These are phyloP conservation scores for Petrophora chlorosata DNA, from an alignment of 2,888 invertebrate species.

Conservation along the genomic window DNA sequence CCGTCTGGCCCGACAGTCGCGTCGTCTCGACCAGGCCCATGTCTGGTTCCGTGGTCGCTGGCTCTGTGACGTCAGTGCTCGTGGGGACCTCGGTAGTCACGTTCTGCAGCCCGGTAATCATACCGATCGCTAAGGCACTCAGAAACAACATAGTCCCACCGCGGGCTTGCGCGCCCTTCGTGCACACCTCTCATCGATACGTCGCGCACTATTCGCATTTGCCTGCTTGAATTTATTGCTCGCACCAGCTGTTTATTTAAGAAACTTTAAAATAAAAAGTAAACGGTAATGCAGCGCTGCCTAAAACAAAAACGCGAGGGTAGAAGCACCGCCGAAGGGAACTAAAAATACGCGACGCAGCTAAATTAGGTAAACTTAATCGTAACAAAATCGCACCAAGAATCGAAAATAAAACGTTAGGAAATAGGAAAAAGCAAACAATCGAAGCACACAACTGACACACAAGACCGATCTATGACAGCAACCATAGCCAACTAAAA, in stretches of 20 bases:
- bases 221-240: slow-evolving; percentile 52
- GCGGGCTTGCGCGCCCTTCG: slow-evolving; percentile 50
- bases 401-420: slow-evolving; percentile 65
- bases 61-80: slow-evolving; percentile 66
- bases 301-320: slow-evolving; percentile 39
- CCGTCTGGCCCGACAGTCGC: slow-evolving; percentile 53
- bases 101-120: slow-evolving; percentile 76
- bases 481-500: slow-evolving; percentile 44
- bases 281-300: slow-evolving; percentile 39
- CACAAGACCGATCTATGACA: slow-evolving; percentile 49
- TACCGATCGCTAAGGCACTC: slow-evolving; percentile 79
- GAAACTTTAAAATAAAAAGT: slow-evolving; percentile 26
- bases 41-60: slow-evolving; percentile 57
- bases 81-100: slow-evolving; percentile 68
- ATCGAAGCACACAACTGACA: slow-evolving; percentile 72
- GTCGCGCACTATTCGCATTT: slow-evolving; percentile 67
- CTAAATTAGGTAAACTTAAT: slow-evolving; percentile 45
- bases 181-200: slow-evolving; percentile 63
- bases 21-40: slow-evolving; percentile 75
- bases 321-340: slow-evolving; percentile 38
- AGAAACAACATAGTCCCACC: slow-evolving; percentile 81
- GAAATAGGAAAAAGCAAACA: slow-evolving; percentile 71
- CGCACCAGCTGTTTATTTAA: slow-evolving; percentile 37
- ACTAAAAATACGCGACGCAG: slow-evolving; percentile 30
- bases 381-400: slow-evolving; percentile 31